Evolutionary conservation across 2,113 vertebrate genomes (phyloP).

Genomic region (Microcebus ravelobensis): DNA sequence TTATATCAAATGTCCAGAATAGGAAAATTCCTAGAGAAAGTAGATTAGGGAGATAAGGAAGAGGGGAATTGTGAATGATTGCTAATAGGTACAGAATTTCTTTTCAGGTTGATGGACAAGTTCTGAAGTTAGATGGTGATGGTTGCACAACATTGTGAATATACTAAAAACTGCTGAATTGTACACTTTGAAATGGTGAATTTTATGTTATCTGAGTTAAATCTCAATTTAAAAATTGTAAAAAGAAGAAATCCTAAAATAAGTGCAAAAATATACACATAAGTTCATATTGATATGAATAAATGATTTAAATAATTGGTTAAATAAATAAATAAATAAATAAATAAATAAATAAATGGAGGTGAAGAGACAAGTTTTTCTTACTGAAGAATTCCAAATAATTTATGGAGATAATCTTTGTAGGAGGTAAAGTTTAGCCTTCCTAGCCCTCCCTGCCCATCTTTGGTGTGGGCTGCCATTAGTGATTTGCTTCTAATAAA

Average conservation of each 20-base stretch:
- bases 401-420: neutral
- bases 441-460: neutral
- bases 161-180: neutral
- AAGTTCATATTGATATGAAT: neutral
- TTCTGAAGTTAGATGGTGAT: neutral
- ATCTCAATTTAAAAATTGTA: neutral
- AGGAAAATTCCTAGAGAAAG: neutral
- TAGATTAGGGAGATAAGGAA: neutral
- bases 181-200: neutral
- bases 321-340: neutral
- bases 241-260: neutral
- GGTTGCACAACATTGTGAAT: neutral
- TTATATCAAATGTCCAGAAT: neutral
- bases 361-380: neutral
- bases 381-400: neutral
- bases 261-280: neutral
- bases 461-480: neutral
- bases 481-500: neutral
- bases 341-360: neutral
- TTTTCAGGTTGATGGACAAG: neutral
- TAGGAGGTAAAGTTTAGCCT: neutral
- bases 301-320: neutral
- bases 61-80: neutral
- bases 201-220: neutral
- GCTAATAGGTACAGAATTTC: neutral